Evolutionary conservation across 2,797 vertebrate species (phyloP), one percentile per base, ranked within the genome.

Genomic region (Hydrophis major): DNA sequence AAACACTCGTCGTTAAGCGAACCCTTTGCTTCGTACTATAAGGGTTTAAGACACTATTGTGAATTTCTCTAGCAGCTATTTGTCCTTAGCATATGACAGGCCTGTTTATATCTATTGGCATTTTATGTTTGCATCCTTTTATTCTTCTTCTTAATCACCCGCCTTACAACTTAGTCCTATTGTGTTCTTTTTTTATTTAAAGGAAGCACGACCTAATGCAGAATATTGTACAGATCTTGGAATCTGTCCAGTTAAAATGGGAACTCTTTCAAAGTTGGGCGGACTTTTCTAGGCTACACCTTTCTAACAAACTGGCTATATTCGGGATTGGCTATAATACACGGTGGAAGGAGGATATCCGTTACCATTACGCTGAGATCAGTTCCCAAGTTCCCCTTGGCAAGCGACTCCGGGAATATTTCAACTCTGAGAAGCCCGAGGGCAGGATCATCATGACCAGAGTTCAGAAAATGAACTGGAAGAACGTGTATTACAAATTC

Each of bases 391-490:
- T 99, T 42, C 99, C 99, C 0, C 98, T 99, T 1, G 99, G 99
- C 16, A 99, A 99, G 93, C 98, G 99, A 2, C 98, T 99, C 1
- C 98, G 99, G 2, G 99, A 99, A 91, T 99, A 99, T 97, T 99
- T 99, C 97, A 99, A 99, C 96, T 99, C 99, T 0, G 99, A 99
- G 92, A 99, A 99, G 94, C 98, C 99, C 0, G 99, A 99, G 95
- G 99, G 99, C 13, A 97, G 99, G 22, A 96, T 99, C 57, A 98
- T 99, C 93, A 99, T 99, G 99, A 99, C 99, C 95, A 98, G 99
- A 92, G 99, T 99, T 55, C 99, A 99, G 97, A 99, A 99, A 97
- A 99, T 99, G 99, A 99, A 99, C 98, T 99, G 99, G 99, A 99
- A 99, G 93, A 99, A 99, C 0, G 99, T 99, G 47, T 99, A 99